phyloP scores from a whole-genome alignment of 2,113 vertebrate species.

The Corapipo altera region DNA sequence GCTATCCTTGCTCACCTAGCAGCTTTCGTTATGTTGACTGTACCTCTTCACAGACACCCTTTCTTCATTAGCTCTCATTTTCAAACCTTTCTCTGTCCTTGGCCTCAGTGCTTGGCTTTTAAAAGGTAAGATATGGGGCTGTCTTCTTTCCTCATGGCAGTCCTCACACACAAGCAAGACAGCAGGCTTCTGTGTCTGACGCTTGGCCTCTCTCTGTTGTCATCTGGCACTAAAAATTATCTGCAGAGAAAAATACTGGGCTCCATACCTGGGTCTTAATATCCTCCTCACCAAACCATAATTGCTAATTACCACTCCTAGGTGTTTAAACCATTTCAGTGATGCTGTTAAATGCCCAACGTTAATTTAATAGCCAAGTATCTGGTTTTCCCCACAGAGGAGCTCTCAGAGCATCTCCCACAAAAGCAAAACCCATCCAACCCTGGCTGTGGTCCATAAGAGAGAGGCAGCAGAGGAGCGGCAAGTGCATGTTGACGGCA shows the following conservation, averaged over 20 bases:
- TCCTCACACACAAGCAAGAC: not conserved
- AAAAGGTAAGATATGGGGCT: not conserved
- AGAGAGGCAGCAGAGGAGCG: not conserved
- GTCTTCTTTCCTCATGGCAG: not conserved
- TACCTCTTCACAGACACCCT: not conserved
- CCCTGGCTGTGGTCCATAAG: not conserved
- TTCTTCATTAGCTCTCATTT: not conserved
- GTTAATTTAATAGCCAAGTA: slow-evolving; percentile 40
- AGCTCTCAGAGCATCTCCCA: not conserved
- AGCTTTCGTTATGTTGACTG: not conserved
- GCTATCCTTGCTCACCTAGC: not conserved
- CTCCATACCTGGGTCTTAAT: slow-evolving; percentile 52
- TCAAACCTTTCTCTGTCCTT: not conserved
- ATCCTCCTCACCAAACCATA: slow-evolving; percentile 30
- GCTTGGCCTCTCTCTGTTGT: slow-evolving; percentile 37
- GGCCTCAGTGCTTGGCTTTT: not conserved
- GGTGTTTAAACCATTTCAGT: slow-evolving; percentile 27
- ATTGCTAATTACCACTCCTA: slow-evolving; percentile 40
- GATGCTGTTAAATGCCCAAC: not conserved
- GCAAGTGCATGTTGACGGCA: not conserved
- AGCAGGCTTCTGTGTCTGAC: not conserved
- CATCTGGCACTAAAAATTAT: slow-evolving; percentile 50
- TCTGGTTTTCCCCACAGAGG: slow-evolving; percentile 11
- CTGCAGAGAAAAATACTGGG: slow-evolving; percentile 40
- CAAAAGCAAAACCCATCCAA: not conserved